phyloP scores from a whole-genome alignment of 2,797 vertebrate genomes.

The Clamator glandarius region DNA sequence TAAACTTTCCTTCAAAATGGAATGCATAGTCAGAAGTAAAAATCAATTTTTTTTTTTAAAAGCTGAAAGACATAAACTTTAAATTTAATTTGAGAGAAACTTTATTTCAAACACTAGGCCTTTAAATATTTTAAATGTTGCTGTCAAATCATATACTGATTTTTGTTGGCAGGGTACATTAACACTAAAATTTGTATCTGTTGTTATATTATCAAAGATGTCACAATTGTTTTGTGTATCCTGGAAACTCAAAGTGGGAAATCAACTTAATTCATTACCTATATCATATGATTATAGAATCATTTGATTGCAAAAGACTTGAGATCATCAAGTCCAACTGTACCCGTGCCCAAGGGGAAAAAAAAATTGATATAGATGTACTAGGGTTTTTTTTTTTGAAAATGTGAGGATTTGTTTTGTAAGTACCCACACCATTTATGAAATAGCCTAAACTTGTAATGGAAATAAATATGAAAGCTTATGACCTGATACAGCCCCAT shows the following conservation, averaged over 20 bases:
- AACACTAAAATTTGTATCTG: neutral
- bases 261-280: neutral
- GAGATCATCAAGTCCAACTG: too few species aligned
- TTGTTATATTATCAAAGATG: neutral
- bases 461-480: neutral
- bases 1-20: neutral
- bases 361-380: neutral
- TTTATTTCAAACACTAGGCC: neutral
- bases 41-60: neutral
- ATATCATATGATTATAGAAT: neutral
- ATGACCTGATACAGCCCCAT: neutral
- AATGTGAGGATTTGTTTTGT: neutral
- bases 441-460: neutral
- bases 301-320: too few species aligned
- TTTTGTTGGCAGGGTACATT: neutral
- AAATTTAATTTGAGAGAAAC: neutral
- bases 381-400: neutral
- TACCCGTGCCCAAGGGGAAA: too few species aligned
- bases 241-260: neutral
- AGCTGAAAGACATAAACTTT: neutral
- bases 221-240: neutral
- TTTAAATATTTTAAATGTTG: neutral
- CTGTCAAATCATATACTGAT: neutral
- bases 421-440: neutral
- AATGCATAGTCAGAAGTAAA: neutral